phyloP scores from a whole-genome alignment of 1,140 invertebrate species.

The Dendroctonus valens region DNA sequence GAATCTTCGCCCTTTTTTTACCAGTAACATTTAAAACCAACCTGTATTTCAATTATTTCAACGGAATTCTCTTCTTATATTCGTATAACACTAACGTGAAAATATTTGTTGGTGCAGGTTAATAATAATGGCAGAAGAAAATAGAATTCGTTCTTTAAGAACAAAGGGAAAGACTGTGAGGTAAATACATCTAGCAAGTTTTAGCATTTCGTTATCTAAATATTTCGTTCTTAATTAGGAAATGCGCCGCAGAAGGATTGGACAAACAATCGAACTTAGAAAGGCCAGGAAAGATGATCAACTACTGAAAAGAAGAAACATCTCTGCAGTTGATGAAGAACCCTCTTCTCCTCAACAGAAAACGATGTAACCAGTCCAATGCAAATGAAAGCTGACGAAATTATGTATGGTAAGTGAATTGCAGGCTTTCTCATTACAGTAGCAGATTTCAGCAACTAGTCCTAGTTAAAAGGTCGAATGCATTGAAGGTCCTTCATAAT shows the following conservation, averaged over 20 bases:
- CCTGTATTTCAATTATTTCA: no score
- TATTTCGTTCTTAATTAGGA: conserved; percentile 58
- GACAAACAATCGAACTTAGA: conserved; percentile 84
- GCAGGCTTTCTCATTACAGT: neutral
- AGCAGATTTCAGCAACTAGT: no score
- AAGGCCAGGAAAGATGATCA: conserved; percentile 95
- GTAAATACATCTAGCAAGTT: conserved; percentile 35
- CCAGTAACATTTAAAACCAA: no score
- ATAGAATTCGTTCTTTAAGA: conserved; percentile 50
- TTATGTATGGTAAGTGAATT: conserved; percentile 55
- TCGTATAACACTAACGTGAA: no score
- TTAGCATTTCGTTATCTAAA: neutral
- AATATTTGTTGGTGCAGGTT: neutral
- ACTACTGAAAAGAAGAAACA: conserved; percentile 83
- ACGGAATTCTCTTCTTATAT: no score
- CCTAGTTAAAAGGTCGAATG: no score
- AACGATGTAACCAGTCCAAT: conserved; percentile 52
- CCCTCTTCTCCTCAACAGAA: conserved; percentile 58
- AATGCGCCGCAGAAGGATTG: conserved; percentile 81
- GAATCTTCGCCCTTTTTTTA: no score
- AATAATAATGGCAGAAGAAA: conserved; percentile 49
- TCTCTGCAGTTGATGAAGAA: conserved; percentile 54
- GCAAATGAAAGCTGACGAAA: conserved; percentile 59
- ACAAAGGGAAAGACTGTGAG: conserved; percentile 50
- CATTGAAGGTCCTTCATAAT: no score